Base-by-base conservation (phyloP, 2,888 invertebrate genomes). In the Erebia palarica region DNA sequence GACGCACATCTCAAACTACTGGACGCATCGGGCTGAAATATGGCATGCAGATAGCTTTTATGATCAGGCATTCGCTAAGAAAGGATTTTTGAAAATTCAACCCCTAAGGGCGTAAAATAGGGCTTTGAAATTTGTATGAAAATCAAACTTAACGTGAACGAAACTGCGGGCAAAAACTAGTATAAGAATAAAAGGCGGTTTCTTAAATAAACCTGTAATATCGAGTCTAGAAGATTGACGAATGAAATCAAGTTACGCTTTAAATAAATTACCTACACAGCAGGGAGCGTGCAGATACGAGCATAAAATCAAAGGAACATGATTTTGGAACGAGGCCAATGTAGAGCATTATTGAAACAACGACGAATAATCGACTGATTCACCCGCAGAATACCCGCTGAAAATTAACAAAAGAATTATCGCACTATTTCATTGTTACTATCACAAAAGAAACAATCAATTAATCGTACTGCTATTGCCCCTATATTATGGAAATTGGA, bases 301-400 rank as follows among this genome's bases (percentile, higher is more conserved):
- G 47, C 47, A 36, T 36, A 36, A 36, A 36, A 36, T 36, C 36
- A 36, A 36, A 36, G 36, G 42, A 63, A 63, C 61, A 68, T 55
- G 49, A 51, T 47, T 49, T 59, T 68, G 68, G 68, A 68, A 55
- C 63, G 13, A 53, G 14, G 68, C 63, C 68, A 68, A 44, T 47
- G 21, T n/a, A n/a, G n/a, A 18, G 42, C 36, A 63, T 55, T 53
- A 61, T 53, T 21, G 55, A 13, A 53, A 55, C 53, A 55, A 65
- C 51, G 57, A 58, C n/a, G n/a, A n/a, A n/a, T 27, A 27, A 27
- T 58, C 57, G 27, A 58, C 27, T 58, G 57, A 58, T 58, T 58
- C 57, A 44, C 60, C n/a, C 60, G 21, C 44, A 63, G n/a, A 47
- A 4, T 11, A 47, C 18, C 18, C 21, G 27, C 27, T 27, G 13